These are phyloP conservation scores for Bruchidius siliquastri DNA, from an alignment of 2,888 invertebrate species.

Conservation along the genomic window DNA sequence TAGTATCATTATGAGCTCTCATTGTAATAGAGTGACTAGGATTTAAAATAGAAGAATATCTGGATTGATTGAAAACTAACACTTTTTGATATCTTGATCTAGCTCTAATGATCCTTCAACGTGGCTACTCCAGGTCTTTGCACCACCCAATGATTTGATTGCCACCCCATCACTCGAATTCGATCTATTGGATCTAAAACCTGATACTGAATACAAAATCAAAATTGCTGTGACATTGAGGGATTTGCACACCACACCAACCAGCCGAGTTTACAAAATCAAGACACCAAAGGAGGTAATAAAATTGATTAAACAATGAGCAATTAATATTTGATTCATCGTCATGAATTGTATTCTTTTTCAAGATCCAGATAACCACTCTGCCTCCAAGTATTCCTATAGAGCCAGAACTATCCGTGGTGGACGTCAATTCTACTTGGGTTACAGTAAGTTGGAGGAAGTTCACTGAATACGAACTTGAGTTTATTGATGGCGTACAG, in stretches of 20 bases:
- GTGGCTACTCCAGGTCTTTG: conserved; percentile 83
- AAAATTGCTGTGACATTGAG: conserved; percentile 75
- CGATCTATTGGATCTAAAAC: conserved; percentile 69
- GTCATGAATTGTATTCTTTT: background rate
- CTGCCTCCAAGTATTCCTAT: conserved; percentile 60
- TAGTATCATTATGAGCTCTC: too few relatives aligned
- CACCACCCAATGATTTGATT: conserved; percentile 80
- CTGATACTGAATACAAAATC: conserved; percentile 77
- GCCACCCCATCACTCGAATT: conserved; percentile 83
- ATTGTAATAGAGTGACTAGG: too few relatives aligned
- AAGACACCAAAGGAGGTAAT: conserved; percentile 56
- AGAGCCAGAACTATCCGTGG: conserved; percentile 68
- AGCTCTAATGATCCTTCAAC: conserved; percentile 58
- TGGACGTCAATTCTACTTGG: conserved; percentile 74
- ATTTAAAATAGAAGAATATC: too few relatives aligned
- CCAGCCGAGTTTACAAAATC: conserved; percentile 72
- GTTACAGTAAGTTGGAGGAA: conserved; percentile 78
- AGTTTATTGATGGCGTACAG: conserved; percentile 84
- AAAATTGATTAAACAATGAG: too few relatives aligned
- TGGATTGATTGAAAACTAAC: too few relatives aligned
- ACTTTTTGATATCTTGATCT: too few relatives aligned
- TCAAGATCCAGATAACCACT: conserved; percentile 45
- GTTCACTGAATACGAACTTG: conserved; percentile 73
- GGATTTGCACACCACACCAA: conserved; percentile 72
- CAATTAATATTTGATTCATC: too few relatives aligned